Evolutionary conservation across 2,113 vertebrate genomes (phyloP).

Genomic region (Porphyrio hochstetteri): DNA sequence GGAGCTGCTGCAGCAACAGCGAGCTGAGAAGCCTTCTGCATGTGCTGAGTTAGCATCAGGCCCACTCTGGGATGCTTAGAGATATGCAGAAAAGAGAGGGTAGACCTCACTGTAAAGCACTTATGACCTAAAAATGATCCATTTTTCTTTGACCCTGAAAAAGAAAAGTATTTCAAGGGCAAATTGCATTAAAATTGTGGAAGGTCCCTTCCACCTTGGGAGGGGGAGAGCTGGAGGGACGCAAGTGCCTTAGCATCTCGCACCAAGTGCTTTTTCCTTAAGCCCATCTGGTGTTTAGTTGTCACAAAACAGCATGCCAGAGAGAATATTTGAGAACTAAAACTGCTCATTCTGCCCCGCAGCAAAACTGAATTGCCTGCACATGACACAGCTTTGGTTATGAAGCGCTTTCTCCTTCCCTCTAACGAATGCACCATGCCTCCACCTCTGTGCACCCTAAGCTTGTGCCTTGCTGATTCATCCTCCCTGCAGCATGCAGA

Average conservation of each 20-base stretch:
- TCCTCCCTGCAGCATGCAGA: accelerated
- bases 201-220: neutral
- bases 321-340: neutral
- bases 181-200: neutral
- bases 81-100: accelerated
- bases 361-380: neutral
- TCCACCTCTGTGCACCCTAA: neutral
- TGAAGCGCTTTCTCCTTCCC: accelerated
- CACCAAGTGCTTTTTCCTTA: neutral
- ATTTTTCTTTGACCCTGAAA: neutral
- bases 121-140: neutral
- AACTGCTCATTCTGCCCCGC: neutral
- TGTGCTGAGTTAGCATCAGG: neutral
- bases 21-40: neutral
- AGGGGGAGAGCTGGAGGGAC: neutral
- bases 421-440: accelerated
- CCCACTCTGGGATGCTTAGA: neutral
- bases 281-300: neutral
- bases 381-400: neutral
- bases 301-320: neutral
- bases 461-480: neutral
- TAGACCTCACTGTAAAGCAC: neutral
- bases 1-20: neutral
- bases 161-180: neutral
- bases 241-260: neutral